phyloP scores from a whole-genome alignment of 2,797 vertebrate species.

The Acanthurus tractus region DNA sequence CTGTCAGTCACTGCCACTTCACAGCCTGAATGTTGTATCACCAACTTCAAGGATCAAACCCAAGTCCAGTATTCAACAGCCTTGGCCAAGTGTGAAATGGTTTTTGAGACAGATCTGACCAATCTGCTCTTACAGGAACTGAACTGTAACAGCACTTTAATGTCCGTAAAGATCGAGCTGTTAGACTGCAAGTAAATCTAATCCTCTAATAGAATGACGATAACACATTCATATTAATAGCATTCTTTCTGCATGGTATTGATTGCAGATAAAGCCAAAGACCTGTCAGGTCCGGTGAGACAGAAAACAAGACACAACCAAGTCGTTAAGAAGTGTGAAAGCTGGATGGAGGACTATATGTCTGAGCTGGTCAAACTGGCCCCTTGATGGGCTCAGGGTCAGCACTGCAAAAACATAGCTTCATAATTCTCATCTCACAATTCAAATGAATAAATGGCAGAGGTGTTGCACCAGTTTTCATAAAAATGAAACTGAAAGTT shows the following conservation, averaged over 20 bases:
- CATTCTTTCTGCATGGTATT: not conserved
- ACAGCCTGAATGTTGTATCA: not conserved
- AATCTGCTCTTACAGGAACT: not conserved
- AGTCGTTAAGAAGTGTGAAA: not conserved
- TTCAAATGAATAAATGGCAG: not conserved
- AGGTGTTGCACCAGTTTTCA: not conserved
- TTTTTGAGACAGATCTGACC: not conserved
- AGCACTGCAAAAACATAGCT: not conserved
- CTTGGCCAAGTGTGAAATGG: not conserved
- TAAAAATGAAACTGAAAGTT: not conserved
- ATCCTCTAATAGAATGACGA: not conserved
- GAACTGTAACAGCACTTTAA: not conserved
- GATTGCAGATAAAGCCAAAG: not conserved
- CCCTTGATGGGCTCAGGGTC: too few species aligned
- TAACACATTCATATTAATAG: not conserved
- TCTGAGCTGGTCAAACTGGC: not conserved
- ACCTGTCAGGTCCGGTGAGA: not conserved
- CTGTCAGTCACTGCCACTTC: not conserved
- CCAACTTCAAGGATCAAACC: slow-evolving; percentile 10
- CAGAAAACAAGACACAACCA: not conserved
- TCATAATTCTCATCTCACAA: too few species aligned
- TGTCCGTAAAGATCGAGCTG: not conserved
- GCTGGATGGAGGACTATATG: not conserved
- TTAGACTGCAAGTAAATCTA: not conserved
- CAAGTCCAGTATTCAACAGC: not conserved